Percentiles rank a stretch among this genome's conserved stretches.
phyloP scores from a whole-genome alignment of 2,888 invertebrate genomes.

The Leptinotarsa peninsularis region DNA sequence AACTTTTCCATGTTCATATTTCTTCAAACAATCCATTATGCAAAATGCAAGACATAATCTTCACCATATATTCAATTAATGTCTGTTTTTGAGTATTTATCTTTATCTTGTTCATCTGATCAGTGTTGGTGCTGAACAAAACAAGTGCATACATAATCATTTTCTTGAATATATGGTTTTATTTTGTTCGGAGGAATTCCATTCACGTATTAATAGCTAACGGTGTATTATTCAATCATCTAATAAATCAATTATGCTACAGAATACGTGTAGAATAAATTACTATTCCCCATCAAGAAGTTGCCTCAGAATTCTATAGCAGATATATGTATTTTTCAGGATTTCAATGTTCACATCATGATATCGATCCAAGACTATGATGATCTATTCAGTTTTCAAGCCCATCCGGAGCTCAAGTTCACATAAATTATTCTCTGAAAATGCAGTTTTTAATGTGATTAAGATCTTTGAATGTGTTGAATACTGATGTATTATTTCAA shows the following conservation, averaged over 20 bases:
- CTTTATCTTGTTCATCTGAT: neutral
- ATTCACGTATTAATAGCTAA: constrained; percentile 5
- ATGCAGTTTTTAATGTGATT: too few relatives aligned
- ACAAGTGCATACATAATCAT: constrained; percentile 3
- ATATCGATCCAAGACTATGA: too few relatives aligned
- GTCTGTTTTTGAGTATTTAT: neutral
- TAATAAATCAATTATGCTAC: constrained; percentile 1
- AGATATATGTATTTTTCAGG: neutral
- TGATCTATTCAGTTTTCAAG: too few relatives aligned
- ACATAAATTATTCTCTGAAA: too few relatives aligned
- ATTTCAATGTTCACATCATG: neutral
- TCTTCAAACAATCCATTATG: too few relatives aligned
- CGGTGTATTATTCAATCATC: constrained; percentile 17
- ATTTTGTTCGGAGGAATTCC: neutral
- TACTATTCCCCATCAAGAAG: neutral
- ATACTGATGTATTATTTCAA: too few relatives aligned
- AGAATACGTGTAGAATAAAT: neutral
- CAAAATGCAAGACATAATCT: neutral
- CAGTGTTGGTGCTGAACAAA: constrained; percentile 1
- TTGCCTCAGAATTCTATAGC: neutral
- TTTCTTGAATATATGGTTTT: neutral
- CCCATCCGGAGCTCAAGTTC: too few relatives aligned
- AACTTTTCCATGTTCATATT: too few relatives aligned
- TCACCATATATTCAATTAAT: neutral
- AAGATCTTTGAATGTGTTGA: too few relatives aligned